These are phyloP conservation scores for Phymorhynchus buccinoides DNA, from an alignment of 1,140 invertebrate genomes.

Conservation along the genomic window DNA sequence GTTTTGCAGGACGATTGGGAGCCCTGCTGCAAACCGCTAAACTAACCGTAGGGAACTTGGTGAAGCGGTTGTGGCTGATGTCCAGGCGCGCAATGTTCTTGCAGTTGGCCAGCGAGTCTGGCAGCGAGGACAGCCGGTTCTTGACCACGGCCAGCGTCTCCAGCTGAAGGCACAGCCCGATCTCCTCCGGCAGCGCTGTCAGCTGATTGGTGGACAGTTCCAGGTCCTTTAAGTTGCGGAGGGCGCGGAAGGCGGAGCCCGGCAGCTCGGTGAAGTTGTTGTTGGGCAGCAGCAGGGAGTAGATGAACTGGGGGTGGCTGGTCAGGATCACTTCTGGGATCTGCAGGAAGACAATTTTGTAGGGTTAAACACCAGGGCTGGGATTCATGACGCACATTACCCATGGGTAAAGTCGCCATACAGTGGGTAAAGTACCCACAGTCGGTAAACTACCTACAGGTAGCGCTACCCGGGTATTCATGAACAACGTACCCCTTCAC, in stretches of 20 bases:
- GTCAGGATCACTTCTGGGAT: slow-evolving; percentile 35
- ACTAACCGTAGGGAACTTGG: slow-evolving; percentile 29
- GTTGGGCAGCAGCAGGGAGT: slow-evolving; percentile 51
- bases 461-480: too few relatives aligned
- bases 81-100: slow-evolving; percentile 49
- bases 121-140: slow-evolving; percentile 57
- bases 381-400: too few relatives aligned
- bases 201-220: slow-evolving; percentile 54
- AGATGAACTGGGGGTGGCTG: slow-evolving; percentile 52
- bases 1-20: too few relatives aligned
- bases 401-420: too few relatives aligned
- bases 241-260: slow-evolving; percentile 51
- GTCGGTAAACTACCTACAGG: too few relatives aligned
- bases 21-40: too few relatives aligned
- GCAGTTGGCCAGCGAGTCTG: slow-evolving; percentile 50
- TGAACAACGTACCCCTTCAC: too few relatives aligned
- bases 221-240: slow-evolving; percentile 54
- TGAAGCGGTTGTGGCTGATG: slow-evolving; percentile 57
- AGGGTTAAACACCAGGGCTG: too few relatives aligned
- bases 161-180: slow-evolving; percentile 58
- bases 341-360: too few relatives aligned
- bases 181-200: slow-evolving; percentile 50
- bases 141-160: slow-evolving; percentile 43
- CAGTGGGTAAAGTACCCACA: too few relatives aligned
- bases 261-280: slow-evolving; percentile 53